Evolutionary conservation across 1,140 invertebrate species (phyloP), one percentile per base, ranked within the genome.

Genomic region (Tribolium madens): DNA sequence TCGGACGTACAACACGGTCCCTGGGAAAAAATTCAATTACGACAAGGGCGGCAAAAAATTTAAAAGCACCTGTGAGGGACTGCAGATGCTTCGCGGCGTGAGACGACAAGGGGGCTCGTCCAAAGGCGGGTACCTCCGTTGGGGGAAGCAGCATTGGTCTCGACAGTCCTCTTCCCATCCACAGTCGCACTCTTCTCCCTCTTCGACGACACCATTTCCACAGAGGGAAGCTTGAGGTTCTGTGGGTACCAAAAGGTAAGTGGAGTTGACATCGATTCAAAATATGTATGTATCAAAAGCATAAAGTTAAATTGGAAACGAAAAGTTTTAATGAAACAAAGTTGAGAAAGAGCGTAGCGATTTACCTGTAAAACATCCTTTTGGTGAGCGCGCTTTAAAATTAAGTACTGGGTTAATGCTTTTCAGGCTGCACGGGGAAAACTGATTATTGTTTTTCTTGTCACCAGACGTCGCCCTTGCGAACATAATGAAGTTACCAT

Each of bases 401-500:
- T 97, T 97, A 47, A 98, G 89, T 15, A 98, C 96, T 0, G 95
- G 94, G 86, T 98, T 97, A 82, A 99, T 99, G 82, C 96, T 96
- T 83, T 94, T 94, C 33, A 98, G 87, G 68, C 96, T 98, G 84
- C 92, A 98, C 0, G 93, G 93, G 15, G 95, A 97, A 86, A 98
- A 98, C 84, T 95, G 93, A 86, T 97, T 96, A 87, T 99, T 99
- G 87, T 99, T 99, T 84, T 92, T 92, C 84, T 97, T 95, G 87
- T 98, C 96, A 14, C 97, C 97, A 79, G 96, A 97, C 36, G 97
- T 99, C 26, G 97, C 97, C 76, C 96, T 91, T 1, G 95, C 95
- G 86, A 98, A 98, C 97, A 98, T 98, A 83, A 99, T 99, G 87
- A 95, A 99, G 88, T 99, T 99, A 13, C 97, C 97, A 88, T 97